These are phyloP conservation scores for Cololabis saira DNA, from an alignment of 2,113 vertebrate genomes.

Conservation along the genomic window DNA sequence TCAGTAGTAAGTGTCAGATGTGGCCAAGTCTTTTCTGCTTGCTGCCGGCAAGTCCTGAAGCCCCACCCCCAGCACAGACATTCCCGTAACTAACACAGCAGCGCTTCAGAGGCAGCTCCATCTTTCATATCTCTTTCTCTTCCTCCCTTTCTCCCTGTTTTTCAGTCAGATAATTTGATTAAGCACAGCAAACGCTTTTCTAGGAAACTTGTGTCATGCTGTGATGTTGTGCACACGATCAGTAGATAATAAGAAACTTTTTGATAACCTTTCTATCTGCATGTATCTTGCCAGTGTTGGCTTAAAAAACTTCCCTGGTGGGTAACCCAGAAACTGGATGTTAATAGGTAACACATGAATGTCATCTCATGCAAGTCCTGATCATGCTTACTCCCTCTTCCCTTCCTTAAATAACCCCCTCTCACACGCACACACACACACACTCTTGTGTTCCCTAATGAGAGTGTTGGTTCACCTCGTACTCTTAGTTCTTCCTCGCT, in stretches of 20 bases:
- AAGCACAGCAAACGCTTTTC: slow-evolving; percentile 19
- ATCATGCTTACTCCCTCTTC: slow-evolving; percentile 34
- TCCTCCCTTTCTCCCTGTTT: slow-evolving; percentile 1
- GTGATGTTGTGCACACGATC: slow-evolving; percentile 4
- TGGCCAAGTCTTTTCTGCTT: slow-evolving; percentile 14
- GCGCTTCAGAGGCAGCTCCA: slow-evolving; percentile 27
- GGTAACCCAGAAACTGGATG: slow-evolving; percentile 48
- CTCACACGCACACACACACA: slow-evolving; percentile 19
- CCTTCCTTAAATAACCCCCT: slow-evolving; percentile 47
- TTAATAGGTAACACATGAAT: slow-evolving; percentile 72
- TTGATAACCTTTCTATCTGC: slow-evolving; percentile 21
- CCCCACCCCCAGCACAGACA: background rate
- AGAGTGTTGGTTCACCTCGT: slow-evolving; percentile 41
- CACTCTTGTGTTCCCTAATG: slow-evolving; percentile 25
- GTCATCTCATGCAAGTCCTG: slow-evolving; percentile 50
- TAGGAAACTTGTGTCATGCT: background rate
- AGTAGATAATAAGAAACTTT: slow-evolving; percentile 21
- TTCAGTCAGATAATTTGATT: slow-evolving; percentile 36
- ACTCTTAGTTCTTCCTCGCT: slow-evolving; percentile 26
- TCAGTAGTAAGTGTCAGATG: slow-evolving; percentile 28
- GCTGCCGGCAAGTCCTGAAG: slow-evolving; percentile 8
- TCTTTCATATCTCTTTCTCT: slow-evolving; percentile 11
- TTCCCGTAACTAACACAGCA: slow-evolving; percentile 46
- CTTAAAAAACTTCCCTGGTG: slow-evolving; percentile 27
- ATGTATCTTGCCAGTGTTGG: slow-evolving; percentile 19